Conservation (phyloP, 2,888 invertebrate genomes). For the Caenorhabditis auriculariae region DNA sequence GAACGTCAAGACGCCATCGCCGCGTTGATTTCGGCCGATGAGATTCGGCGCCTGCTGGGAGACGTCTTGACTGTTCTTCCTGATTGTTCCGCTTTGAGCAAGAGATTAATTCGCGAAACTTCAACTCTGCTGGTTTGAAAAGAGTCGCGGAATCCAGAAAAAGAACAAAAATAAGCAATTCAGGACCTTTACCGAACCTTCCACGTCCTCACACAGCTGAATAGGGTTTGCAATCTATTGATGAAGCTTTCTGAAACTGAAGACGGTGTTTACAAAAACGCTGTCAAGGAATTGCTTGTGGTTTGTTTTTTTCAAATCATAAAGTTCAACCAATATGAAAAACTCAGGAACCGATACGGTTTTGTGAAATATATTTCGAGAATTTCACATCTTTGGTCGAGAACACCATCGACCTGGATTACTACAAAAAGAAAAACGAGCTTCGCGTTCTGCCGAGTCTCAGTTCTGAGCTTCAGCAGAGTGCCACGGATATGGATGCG, state of each 20-base stretch:
- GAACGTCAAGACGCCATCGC: slow-evolving; percentile 56
- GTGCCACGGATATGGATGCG: slow-evolving; percentile 23
- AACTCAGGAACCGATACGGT: slow-evolving; percentile 36
- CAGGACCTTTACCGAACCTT: slow-evolving; percentile 36
- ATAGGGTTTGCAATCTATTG: slow-evolving; percentile 18
- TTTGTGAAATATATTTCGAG: slow-evolving; percentile 22
- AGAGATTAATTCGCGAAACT: slow-evolving; percentile 27
- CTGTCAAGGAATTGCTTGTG: slow-evolving; percentile 36
- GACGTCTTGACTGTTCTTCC: slow-evolving; percentile 49
- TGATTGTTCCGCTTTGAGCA: slow-evolving; percentile 42
- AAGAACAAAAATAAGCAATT: not conserved
- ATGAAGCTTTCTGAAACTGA: slow-evolving; percentile 20
- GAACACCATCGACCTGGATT: slow-evolving; percentile 41
- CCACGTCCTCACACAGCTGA: slow-evolving; percentile 11
- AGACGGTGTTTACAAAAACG: slow-evolving; percentile 8
- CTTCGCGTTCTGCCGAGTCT: slow-evolving; percentile 47
- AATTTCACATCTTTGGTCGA: slow-evolving; percentile 33
- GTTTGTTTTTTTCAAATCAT: slow-evolving; percentile 11
- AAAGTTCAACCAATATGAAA: too few species aligned
- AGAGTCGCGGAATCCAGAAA: not conserved
- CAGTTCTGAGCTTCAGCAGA: slow-evolving; percentile 28
- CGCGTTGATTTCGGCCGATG: slow-evolving; percentile 31
- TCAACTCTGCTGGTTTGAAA: slow-evolving; percentile 21
- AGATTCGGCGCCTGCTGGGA: slow-evolving; percentile 30
- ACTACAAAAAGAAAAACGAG: slow-evolving; percentile 40